A percentile compares a stretch with the other conserved stretches of the same genome.
Evolutionary conservation across 2,113 vertebrate species (phyloP).

Genomic region (Corydoras maculifer): DNA sequence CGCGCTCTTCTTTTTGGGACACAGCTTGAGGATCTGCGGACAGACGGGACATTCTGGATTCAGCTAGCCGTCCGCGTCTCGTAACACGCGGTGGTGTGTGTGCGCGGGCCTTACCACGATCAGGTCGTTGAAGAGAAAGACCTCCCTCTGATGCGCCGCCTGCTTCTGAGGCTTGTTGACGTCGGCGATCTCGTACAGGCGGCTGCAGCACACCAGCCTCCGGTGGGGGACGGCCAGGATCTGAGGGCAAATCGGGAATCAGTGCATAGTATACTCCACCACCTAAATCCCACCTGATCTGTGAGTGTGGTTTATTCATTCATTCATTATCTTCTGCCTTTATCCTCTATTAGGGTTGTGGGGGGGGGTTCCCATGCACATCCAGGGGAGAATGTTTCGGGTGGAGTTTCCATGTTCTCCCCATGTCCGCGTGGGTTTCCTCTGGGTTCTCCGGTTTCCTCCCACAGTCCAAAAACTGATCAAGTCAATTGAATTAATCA

Average conservation of each 20-base stretch:
- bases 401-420: too few species aligned
- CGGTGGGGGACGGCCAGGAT: slow-evolving; percentile 91
- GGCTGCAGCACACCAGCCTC: slow-evolving; percentile 94
- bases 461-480: too few species aligned
- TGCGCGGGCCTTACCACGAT: slow-evolving; percentile 77
- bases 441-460: too few species aligned
- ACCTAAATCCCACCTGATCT: too few species aligned
- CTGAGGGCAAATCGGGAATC: slow-evolving; percentile 56
- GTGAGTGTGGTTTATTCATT: too few species aligned
- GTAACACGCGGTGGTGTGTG: neutral
- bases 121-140: slow-evolving; percentile 98
- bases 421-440: too few species aligned
- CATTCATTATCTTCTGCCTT: too few species aligned
- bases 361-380: too few species aligned
- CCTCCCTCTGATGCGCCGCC: slow-evolving; percentile 91
- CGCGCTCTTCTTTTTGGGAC: slow-evolving; percentile 94
- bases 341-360: too few species aligned
- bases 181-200: slow-evolving; percentile 91
- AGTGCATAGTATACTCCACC: slow-evolving; percentile 1
- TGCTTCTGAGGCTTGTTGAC: slow-evolving; percentile 96
- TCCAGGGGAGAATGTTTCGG: too few species aligned
- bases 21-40: slow-evolving; percentile 88
- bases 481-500: too few species aligned
- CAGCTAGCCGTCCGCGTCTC: neutral
- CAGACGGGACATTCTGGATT: slow-evolving; percentile 16